phyloP scores from a whole-genome alignment of 2,113 vertebrate genomes.

The Pituophis catenifer region DNA sequence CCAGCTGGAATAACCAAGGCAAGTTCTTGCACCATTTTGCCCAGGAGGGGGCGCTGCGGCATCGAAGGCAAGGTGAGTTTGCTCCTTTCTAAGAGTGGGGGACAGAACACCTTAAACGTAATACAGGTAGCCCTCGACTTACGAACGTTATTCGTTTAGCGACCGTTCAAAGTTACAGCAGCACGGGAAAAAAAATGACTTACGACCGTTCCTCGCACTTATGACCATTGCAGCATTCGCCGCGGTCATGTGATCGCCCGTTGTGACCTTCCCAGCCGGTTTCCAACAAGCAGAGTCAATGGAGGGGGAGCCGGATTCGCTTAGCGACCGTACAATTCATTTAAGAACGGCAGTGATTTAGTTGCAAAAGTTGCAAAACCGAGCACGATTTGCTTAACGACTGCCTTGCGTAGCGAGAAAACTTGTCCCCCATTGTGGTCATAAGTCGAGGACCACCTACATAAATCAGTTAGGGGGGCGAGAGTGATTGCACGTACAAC shows the following conservation, averaged over 20 bases:
- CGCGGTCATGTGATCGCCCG: fast-evolving
- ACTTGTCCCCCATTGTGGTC: neutral
- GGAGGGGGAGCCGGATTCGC: neutral
- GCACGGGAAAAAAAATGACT: neutral
- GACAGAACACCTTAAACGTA: too few relatives aligned
- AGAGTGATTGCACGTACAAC: neutral
- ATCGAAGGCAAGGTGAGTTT: constrained; percentile 12
- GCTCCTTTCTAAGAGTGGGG: neutral
- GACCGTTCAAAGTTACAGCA: neutral
- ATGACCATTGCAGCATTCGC: neutral
- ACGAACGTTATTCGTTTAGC: neutral
- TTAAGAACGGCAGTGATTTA: neutral
- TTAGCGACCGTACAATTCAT: neutral
- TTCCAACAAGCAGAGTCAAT: neutral
- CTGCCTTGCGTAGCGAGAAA: neutral
- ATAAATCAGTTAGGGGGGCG: neutral
- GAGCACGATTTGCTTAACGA: neutral
- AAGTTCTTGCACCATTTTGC: constrained; percentile 17
- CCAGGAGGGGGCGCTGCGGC: constrained; percentile 1
- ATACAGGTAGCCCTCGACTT: neutral
- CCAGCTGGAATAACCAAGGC: neutral
- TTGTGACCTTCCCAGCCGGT: neutral
- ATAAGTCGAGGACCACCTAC: neutral
- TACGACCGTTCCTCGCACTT: neutral
- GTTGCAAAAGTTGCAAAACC: neutral